These are phyloP conservation scores for Tetragonula clypearis DNA, from an alignment of 1,140 invertebrate species.

Conservation along the genomic window DNA sequence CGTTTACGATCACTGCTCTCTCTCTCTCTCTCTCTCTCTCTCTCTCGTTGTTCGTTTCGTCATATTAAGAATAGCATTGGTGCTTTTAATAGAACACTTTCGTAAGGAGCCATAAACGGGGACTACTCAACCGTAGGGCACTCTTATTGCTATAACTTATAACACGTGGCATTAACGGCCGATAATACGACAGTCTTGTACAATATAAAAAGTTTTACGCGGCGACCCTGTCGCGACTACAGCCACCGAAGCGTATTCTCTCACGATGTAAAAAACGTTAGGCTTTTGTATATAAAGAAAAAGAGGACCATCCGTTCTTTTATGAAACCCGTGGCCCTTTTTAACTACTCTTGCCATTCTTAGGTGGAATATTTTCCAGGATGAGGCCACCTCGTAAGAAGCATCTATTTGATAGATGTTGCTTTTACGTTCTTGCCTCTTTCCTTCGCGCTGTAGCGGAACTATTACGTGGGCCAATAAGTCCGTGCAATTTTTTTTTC, in stretches of 20 bases:
- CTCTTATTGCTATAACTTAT: constrained; percentile 66
- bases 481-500: neutral
- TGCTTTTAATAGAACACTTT: constrained; percentile 66
- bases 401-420: constrained; percentile 5
- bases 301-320: constrained; percentile 19
- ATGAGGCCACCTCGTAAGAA: neutral
- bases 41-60: constrained; percentile 44
- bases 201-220: constrained; percentile 66
- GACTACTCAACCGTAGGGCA: constrained; percentile 42
- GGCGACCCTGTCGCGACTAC: constrained; percentile 56
- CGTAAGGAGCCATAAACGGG: constrained; percentile 61
- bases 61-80: constrained; percentile 51
- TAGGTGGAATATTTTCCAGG: neutral
- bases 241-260: constrained; percentile 18
- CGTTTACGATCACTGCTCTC: constrained; percentile 26
- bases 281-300: constrained; percentile 24
- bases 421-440: neutral
- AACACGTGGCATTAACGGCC: constrained; percentile 63
- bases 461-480: neutral
- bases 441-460: neutral
- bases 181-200: constrained; percentile 68
- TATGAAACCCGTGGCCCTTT: constrained; percentile 19
- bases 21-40: neutral
- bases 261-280: constrained; percentile 27
- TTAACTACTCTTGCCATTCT: constrained; percentile 23